Percentiles rank a stretch among this genome's conserved stretches.
These are phyloP conservation scores for Eudyptes chrysolophus DNA, from an alignment of 2,113 vertebrate genomes.

Conservation along the genomic window DNA sequence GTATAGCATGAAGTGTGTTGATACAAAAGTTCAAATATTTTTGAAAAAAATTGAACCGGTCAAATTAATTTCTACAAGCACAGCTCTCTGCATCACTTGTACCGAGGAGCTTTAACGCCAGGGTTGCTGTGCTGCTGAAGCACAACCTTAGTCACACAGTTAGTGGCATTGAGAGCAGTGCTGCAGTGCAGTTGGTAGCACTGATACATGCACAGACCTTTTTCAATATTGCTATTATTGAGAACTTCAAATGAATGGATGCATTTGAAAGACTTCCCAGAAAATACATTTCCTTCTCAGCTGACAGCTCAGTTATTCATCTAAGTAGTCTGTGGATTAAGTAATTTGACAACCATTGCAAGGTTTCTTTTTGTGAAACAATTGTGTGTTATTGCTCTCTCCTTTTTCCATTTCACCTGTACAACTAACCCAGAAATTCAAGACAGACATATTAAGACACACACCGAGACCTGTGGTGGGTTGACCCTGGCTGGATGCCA, in stretches of 20 bases:
- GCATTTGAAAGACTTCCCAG: constrained; percentile 47
- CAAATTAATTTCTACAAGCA: background rate
- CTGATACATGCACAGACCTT: background rate
- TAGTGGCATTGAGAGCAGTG: background rate
- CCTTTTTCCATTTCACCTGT: constrained; percentile 3
- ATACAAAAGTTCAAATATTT: background rate
- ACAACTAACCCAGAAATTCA: constrained; percentile 19
- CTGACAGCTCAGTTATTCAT: constrained; percentile 33
- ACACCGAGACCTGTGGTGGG: background rate
- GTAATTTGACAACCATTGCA: constrained; percentile 45
- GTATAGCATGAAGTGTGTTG: background rate
- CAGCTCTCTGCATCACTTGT: background rate
- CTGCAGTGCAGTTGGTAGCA: background rate
- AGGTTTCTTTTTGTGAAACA: constrained; percentile 49
- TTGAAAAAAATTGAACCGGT: background rate
- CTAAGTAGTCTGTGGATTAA: constrained; percentile 49
- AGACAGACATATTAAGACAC: background rate
- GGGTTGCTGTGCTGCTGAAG: background rate
- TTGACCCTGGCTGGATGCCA: background rate
- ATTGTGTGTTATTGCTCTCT: constrained; percentile 1
- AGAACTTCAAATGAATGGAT: constrained; percentile 46
- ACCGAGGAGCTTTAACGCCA: background rate
- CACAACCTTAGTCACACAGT: background rate
- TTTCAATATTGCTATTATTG: constrained; percentile 17
- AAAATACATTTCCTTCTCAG: constrained; percentile 42